These are phyloP conservation scores for Microdon myrmicae DNA, from an alignment of 2,888 invertebrate genomes.

Conservation along the genomic window DNA sequence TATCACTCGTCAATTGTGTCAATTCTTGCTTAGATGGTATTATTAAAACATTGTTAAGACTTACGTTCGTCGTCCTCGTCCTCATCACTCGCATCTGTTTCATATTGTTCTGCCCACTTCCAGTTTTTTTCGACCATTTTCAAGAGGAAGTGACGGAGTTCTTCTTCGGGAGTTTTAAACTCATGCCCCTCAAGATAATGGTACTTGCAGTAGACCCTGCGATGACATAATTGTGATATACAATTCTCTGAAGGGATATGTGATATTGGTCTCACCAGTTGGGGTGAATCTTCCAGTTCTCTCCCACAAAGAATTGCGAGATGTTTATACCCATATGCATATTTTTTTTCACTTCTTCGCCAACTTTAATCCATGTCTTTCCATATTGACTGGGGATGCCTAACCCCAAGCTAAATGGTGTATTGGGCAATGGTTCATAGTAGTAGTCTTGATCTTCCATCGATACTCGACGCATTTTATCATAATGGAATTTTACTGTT, in stretches of 20 bases:
- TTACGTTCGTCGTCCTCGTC: conserved; percentile 61
- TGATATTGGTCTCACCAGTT: conserved; percentile 74
- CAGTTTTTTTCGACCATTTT: conserved; percentile 73
- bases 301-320: conserved; percentile 78
- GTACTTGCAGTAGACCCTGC: conserved; percentile 87
- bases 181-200: conserved; percentile 84
- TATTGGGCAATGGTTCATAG: conserved; percentile 81
- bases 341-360: conserved; percentile 78
- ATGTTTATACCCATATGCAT: conserved; percentile 76
- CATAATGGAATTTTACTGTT: conserved; percentile 83
- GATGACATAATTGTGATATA: not conserved
- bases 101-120: conserved; percentile 75
- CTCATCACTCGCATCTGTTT: conserved; percentile 56
- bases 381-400: conserved; percentile 84
- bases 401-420: conserved; percentile 88
- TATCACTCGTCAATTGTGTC: no score
- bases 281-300: conserved; percentile 83
- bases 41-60: no score
- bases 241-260: not conserved
- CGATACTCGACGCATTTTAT: conserved; percentile 84
- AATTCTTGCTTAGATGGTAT: no score
- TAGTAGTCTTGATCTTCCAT: conserved; percentile 85
- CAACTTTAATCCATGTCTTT: conserved; percentile 72
- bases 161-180: conserved; percentile 78
- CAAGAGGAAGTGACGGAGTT: conserved; percentile 79